These are phyloP conservation scores for Cyclophora punctaria DNA, from an alignment of 2,888 invertebrate genomes.

Conservation along the genomic window DNA sequence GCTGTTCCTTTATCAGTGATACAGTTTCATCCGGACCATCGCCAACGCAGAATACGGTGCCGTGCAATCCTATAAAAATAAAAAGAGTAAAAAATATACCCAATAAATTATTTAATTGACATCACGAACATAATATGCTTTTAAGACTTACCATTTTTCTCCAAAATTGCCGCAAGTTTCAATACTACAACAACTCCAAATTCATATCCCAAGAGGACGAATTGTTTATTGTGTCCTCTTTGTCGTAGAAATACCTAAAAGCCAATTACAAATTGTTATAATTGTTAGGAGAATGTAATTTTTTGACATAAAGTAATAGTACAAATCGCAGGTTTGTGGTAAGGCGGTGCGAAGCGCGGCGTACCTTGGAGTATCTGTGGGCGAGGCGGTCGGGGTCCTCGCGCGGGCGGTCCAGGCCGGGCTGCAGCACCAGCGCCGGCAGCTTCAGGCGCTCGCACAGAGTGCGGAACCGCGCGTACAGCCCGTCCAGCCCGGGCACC, in stretches of 20 bases:
- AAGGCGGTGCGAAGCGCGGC: neutral
- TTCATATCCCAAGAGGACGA: slow-evolving; percentile 46
- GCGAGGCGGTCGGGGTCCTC: slow-evolving; percentile 32
- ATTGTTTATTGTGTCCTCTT: slow-evolving; percentile 22
- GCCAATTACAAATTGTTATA: neutral
- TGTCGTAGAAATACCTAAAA: slow-evolving; percentile 33
- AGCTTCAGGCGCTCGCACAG: slow-evolving; percentile 39
- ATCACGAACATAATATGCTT: too few relatives aligned
- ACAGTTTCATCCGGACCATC: slow-evolving; percentile 34
- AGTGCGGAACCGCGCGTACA: slow-evolving; percentile 26
- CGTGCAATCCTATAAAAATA: slow-evolving; percentile 27
- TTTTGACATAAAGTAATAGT: too few relatives aligned
- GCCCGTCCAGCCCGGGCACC: slow-evolving; percentile 43
- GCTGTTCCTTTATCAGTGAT: slow-evolving; percentile 24
- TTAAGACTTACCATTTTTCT: slow-evolving; percentile 32
- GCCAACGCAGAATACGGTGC: slow-evolving; percentile 47
- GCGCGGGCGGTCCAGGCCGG: slow-evolving; percentile 27
- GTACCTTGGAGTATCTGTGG: slow-evolving; percentile 27
- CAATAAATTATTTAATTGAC: too few relatives aligned
- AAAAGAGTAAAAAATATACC: slow-evolving; percentile 5
- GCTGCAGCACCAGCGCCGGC: slow-evolving; percentile 37
- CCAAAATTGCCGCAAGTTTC: slow-evolving; percentile 43
- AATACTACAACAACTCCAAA: slow-evolving; percentile 39
- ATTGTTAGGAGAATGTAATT: neutral
- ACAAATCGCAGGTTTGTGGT: too few relatives aligned